These are phyloP conservation scores for Leptatherina wallacei DNA, from an alignment of 2,797 vertebrate genomes.

Conservation along the genomic window DNA sequence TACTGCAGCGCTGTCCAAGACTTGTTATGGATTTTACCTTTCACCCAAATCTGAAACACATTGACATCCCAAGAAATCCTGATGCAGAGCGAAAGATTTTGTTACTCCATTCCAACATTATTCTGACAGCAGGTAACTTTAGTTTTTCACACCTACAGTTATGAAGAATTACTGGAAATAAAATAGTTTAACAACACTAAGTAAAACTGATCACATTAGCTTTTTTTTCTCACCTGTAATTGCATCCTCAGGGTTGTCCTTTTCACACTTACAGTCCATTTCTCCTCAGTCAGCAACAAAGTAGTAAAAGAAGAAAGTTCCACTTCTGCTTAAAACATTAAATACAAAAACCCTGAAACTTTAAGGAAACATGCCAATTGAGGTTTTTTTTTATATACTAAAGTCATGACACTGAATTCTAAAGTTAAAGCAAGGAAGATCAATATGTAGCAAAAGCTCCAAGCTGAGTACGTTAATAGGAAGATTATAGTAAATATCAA, in stretches of 20 bases:
- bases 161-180: background rate
- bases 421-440: background rate
- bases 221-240: conserved; percentile 51
- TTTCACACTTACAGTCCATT: conserved; percentile 78
- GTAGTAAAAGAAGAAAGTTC: background rate
- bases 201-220: no score
- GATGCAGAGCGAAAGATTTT: background rate
- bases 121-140: background rate
- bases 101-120: background rate
- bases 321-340: conserved; percentile 12
- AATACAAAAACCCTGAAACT: conserved; percentile 23
- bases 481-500: background rate
- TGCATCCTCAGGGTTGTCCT: conserved; percentile 37
- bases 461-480: background rate
- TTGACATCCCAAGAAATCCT: background rate
- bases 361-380: no score
- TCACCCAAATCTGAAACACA: conserved; percentile 29
- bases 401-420: background rate
- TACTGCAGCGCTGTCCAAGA: background rate
- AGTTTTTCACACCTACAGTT: background rate
- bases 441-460: background rate
- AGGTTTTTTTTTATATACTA: background rate
- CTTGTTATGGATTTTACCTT: conserved; percentile 35
- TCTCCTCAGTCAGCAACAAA: conserved; percentile 7
- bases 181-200: no score